phyloP scores from a whole-genome alignment of 1,140 invertebrate species.

The Magallana angulata region DNA sequence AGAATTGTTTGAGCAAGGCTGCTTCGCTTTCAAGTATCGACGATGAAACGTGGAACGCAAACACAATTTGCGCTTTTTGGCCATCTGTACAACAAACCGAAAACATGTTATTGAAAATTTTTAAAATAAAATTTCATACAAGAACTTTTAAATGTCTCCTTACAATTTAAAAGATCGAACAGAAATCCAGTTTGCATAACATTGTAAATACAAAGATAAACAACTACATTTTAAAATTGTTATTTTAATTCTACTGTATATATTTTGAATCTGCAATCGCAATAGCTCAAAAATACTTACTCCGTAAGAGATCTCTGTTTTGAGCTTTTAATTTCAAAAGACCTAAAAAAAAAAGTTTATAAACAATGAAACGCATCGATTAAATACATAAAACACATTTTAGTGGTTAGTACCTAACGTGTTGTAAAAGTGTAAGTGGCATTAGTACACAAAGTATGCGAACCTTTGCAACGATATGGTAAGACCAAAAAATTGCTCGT shows the following conservation, averaged over 20 bases:
- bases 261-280: too few relatives aligned
- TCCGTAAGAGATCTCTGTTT: neutral
- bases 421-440: slow-evolving; percentile 3
- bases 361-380: neutral
- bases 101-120: too few relatives aligned
- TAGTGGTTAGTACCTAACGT: neutral
- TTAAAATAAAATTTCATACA: too few relatives aligned
- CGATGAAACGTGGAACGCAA: slow-evolving; percentile 22
- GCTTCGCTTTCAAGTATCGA: neutral
- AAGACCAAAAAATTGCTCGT: neutral
- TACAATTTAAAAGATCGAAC: too few relatives aligned
- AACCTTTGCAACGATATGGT: slow-evolving; percentile 32
- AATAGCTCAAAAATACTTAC: neutral
- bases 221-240: too few relatives aligned
- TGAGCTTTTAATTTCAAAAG: neutral
- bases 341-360: neutral
- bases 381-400: too few relatives aligned
- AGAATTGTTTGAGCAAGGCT: neutral
- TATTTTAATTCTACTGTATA: too few relatives aligned
- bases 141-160: too few relatives aligned
- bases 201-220: too few relatives aligned
- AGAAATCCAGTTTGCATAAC: too few relatives aligned
- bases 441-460: slow-evolving; percentile 28
- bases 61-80: neutral
- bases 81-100: neutral